Conservation (phyloP, 2,113 vertebrate genomes). For the Puma concolor region DNA sequence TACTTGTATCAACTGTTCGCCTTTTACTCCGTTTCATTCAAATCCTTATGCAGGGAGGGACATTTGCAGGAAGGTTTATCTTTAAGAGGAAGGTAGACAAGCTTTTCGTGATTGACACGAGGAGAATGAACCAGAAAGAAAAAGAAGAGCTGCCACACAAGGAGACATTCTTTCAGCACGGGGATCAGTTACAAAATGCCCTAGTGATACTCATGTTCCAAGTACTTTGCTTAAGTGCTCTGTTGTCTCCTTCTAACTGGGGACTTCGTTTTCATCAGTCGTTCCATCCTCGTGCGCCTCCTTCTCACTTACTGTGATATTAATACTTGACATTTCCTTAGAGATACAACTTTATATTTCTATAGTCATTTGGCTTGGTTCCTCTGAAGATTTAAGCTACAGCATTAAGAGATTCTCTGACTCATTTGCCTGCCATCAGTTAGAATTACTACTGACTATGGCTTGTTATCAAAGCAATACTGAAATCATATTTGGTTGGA, state of each 20-base stretch:
- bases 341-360: slow-evolving; percentile 74
- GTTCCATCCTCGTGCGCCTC: slow-evolving; percentile 59
- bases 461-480: slow-evolving; percentile 77
- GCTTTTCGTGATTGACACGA: background rate
- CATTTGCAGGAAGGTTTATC: background rate
- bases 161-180: background rate
- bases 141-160: slow-evolving; percentile 29
- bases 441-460: slow-evolving; percentile 75
- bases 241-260: slow-evolving; percentile 44
- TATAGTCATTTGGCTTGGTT: slow-evolving; percentile 72
- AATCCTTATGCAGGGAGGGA: background rate
- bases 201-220: background rate
- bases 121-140: slow-evolving; percentile 38
- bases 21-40: background rate
- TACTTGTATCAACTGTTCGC: background rate
- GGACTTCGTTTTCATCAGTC: slow-evolving; percentile 62
- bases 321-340: slow-evolving; percentile 74
- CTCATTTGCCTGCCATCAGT: slow-evolving; percentile 69
- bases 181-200: background rate
- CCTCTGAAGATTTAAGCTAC: slow-evolving; percentile 77
- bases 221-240: slow-evolving; percentile 18
- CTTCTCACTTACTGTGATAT: slow-evolving; percentile 70
- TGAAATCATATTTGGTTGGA: slow-evolving; percentile 76
- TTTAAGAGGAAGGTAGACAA: background rate
- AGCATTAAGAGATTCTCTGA: slow-evolving; percentile 73